phyloP scores from a whole-genome alignment of 2,797 vertebrate species.

The Acrocephalus scirpaceus region DNA sequence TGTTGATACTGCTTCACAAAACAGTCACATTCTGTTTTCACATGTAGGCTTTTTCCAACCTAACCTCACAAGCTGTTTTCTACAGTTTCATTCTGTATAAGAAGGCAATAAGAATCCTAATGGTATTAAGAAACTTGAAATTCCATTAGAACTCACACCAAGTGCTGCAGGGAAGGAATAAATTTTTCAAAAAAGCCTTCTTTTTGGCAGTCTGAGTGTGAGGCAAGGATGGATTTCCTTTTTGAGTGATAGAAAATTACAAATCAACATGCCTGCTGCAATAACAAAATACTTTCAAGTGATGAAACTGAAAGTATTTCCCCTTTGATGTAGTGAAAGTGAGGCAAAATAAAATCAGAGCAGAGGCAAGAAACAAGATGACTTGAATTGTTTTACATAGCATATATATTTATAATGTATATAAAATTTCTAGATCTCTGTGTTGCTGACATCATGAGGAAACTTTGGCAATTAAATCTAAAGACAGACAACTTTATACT shows the following conservation, averaged over 20 bases:
- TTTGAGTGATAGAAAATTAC: neutral
- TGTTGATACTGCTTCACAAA: neutral
- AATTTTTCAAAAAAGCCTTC: neutral
- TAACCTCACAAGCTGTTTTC: neutral
- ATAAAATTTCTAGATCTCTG: neutral
- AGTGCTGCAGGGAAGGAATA: neutral
- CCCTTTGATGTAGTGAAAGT: neutral
- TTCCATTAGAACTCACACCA: neutral
- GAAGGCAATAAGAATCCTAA: neutral
- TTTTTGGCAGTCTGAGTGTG: fast-evolving
- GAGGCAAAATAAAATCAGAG: neutral
- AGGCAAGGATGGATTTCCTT: neutral
- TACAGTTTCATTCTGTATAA: neutral
- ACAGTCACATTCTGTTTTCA: neutral
- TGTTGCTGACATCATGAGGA: neutral
- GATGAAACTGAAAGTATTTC: neutral
- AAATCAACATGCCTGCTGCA: neutral
- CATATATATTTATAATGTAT: neutral
- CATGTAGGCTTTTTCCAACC: neutral
- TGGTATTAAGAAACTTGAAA: neutral
- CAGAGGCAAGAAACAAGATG: neutral
- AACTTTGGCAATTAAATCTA: neutral
- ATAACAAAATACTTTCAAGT: neutral
- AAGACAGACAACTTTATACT: neutral
- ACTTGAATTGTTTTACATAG: neutral